phyloP scores from a whole-genome alignment of 23 tunicate species.

The Halocynthia aurantium region DNA sequence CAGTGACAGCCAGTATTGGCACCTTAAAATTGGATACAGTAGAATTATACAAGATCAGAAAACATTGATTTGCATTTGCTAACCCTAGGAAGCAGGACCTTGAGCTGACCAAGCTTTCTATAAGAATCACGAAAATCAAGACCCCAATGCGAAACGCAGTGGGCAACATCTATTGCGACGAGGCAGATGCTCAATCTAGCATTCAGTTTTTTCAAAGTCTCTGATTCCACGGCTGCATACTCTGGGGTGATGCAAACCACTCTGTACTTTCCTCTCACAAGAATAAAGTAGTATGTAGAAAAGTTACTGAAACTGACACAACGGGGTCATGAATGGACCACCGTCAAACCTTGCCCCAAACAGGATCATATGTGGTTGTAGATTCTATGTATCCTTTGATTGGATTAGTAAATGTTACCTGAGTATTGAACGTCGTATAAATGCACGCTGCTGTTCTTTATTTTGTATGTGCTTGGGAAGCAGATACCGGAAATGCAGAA shows the following conservation, averaged over 20 bases:
- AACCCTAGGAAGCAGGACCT: constrained; percentile 2
- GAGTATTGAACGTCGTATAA: too few relatives aligned
- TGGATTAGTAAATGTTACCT: too few relatives aligned
- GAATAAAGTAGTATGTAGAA: not conserved
- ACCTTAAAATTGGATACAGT: constrained; percentile 27
- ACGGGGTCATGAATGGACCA: too few relatives aligned
- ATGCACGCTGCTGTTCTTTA: too few relatives aligned
- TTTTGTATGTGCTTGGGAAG: too few relatives aligned
- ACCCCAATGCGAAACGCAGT: constrained; percentile 99
- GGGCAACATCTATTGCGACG: constrained; percentile 96
- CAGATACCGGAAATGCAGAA: too few relatives aligned
- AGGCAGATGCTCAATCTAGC: constrained; percentile 70
- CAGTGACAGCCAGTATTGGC: constrained; percentile 93
- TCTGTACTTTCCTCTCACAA: constrained; percentile 56
- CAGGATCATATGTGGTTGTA: too few relatives aligned
- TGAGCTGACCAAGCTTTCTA: constrained; percentile 68
- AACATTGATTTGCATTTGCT: not conserved
- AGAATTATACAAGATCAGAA: not conserved
- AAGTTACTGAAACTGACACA: not conserved
- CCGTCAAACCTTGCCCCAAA: too few relatives aligned
- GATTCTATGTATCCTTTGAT: too few relatives aligned
- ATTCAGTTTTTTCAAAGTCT: constrained; percentile 42
- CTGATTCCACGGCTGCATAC: constrained; percentile 64
- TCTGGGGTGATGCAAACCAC: constrained; percentile 98
- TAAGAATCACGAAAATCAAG: constrained; percentile 90